Base-by-base conservation (phyloP, 2,888 invertebrate genomes). In the Lasioglossum zephyrum region DNA sequence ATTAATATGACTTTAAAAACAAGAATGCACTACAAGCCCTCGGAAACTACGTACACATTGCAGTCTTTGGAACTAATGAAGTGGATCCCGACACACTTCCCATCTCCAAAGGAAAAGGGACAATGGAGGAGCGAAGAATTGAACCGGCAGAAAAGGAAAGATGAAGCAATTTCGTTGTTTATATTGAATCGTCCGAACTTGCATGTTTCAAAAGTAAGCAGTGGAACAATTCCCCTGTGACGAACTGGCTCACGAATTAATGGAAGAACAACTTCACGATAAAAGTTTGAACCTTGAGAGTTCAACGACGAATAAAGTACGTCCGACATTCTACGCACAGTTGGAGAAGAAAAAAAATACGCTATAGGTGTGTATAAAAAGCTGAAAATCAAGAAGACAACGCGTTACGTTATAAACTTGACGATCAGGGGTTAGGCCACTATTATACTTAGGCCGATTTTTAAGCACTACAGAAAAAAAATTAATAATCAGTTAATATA, bases 141-240 rank as follows among this genome's bases (percentile, higher is more conserved):
- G 18, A 66, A 66, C 36, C 18, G 36, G 18, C 36, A 6, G 36
- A 8, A 36, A 66, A 18, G 36, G 36, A 66, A 36, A 66, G 66
- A 18, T 31, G 36, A 22, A 66, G 66, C 36, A 66, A 66, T 66
- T 36, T 66, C 66, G 36, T 36, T 66, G 66, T 31, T 18, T 66
- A 66, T 63, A 63, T 63, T 63, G 31, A 66, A 66, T 66, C 66
- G 66, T 66, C 66, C 66, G 36, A 36, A 66, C 18, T 66, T 18
- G 66, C 66, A 36, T 36, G 31, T 18, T 66, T 36, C 60, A 18
- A 66, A 66, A 66, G 66, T 66, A 18, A 36, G 13, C 66, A 8
- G 36, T 31, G 22, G 66, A 22, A 36, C 31, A 36, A 31, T 31
- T 66, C 16, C 3, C 0, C 31, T 6, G 18, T 18, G 18, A 66